Conservation (phyloP, 1,140 invertebrate species). For the Trichogramma pretiosum region DNA sequence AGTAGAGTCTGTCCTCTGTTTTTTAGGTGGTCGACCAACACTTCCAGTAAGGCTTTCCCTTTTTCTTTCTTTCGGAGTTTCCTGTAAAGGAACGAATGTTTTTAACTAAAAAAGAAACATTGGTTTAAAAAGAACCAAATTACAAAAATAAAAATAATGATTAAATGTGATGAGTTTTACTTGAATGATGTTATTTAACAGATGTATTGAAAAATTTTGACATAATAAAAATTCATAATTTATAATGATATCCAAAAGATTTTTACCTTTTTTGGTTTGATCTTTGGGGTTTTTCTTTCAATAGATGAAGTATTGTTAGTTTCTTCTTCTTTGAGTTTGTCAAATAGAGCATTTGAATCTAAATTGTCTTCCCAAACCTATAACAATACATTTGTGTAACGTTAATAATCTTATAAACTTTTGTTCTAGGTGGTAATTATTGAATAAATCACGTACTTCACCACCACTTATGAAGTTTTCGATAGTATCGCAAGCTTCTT, state of each 20-base stretch:
- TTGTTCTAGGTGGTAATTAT: too few relatives aligned
- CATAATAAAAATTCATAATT: too few relatives aligned
- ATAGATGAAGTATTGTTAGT: slow-evolving; percentile 23
- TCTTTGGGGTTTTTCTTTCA: slow-evolving; percentile 47
- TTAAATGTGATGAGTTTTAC: not conserved
- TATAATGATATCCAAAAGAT: too few relatives aligned
- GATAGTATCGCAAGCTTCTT: slow-evolving; percentile 77
- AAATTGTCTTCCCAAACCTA: slow-evolving; percentile 45
- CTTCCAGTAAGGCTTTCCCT: slow-evolving; percentile 27
- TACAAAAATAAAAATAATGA: slow-evolving; percentile 14
- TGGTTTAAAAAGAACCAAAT: too few relatives aligned
- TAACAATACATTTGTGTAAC: slow-evolving; percentile 8
- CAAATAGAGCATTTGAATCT: slow-evolving; percentile 59
- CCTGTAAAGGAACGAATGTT: slow-evolving; percentile 26
- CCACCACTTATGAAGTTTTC: slow-evolving; percentile 73
- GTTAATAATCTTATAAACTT: slow-evolving; percentile 2
- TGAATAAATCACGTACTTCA: slow-evolving; percentile 50
- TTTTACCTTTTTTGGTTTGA: slow-evolving; percentile 44
- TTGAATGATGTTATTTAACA: not conserved
- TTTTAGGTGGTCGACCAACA: slow-evolving; percentile 34
- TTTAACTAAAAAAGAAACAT: slow-evolving; percentile 23
- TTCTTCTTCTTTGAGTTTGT: slow-evolving; percentile 59
- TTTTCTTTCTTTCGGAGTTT: slow-evolving; percentile 39
- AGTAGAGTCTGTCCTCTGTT: slow-evolving; percentile 35
- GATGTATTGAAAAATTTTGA: too few relatives aligned